Evolutionary conservation across 37 sponge, comb jelly and placozoan genomes (phyloP), one percentile per base, ranked within the genome.

Genomic region (Hexactinellida sp.): DNA sequence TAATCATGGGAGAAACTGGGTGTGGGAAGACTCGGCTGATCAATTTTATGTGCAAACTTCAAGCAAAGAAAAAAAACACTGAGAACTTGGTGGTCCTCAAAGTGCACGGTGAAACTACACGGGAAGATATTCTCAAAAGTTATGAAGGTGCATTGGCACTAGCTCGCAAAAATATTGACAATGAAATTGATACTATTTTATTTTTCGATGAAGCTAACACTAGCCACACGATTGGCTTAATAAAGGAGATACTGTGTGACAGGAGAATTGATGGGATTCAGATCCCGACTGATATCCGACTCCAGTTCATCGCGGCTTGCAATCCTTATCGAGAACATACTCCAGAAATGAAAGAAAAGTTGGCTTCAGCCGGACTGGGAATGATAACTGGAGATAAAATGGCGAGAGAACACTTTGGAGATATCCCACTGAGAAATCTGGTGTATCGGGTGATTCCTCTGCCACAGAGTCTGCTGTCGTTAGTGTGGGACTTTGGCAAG

Each of bases 121-220:
- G 88, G 37, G 55, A 86, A 1, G 90, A 89, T 54, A 92, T 96
- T 35, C n/a, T 39, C 0, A 55, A 38, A 0, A 63, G 82, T 37
- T 54, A 93, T 32, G 37, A 87, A 28, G 38, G 55, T 1, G 98
- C 93, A 1, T 84, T 91, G 39, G 84, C 52, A 39, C 83, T 54
- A 21, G 92, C 94, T 55, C 36, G 35, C 52, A 7, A 38, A 3
- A 94, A 97, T 52, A 23, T 34, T 0, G 36, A 41, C 37, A 25
- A 82, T 13, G 47, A 84, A 0, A 38, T 91, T 35, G 89, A 92
- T 84, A 98, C 95, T 24, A 89, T 98, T 36, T 83, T 95, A 3
- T 98, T 98, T 89, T 98, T 98, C 92, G 99, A 98, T 89, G 99
- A 98, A 89, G 99, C 99, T 24, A 98, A 98, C 88, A 94, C 99